Evolutionary conservation across 2,888 invertebrate species (phyloP), one percentile per base, ranked within the genome.

Genomic region (Synanthedon myopaeformis): DNA sequence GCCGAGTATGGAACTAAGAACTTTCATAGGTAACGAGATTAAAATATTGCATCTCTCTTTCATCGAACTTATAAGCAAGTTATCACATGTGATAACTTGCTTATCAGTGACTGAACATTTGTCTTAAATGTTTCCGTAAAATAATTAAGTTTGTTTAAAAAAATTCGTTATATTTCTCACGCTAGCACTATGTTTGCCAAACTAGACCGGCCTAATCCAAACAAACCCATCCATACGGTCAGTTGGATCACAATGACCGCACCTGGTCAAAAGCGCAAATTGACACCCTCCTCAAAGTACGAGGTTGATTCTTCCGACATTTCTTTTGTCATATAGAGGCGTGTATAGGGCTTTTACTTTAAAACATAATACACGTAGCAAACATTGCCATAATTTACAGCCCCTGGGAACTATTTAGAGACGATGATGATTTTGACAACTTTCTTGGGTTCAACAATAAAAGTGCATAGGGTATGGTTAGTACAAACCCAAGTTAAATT

Each of bases 401-500:
- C 74, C 76, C 80, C 72, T 82, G 83, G 82, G 84, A 84, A 84
- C 67, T 60, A 57, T 54, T 62, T 59, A 61, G 61, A 55, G 55
- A 58, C 60, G 69, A 79, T 83, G 82, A 82, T 66, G 70, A 70
- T 81, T 86, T 82, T 84, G 86, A 85, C 85, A 80, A 70, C 70
- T 77, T 67, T 66, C 71, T 71, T 72, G 71, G 76, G 74, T 65
- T 66, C 59, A 53, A 72, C 67, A 72, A 67, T 65, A 66, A 57
- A 66, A 62, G 55, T 53, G 62, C 62, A 78, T 83, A 82, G 76
- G 79, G 67, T 68, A 74, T 66, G 74, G 77, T 78, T 76, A 63
- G 58, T 55, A 65, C 60, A 65, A 66, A 65, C 58, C 56, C 61
- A 57, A 58, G 55, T 58, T 57, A 58, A 70, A 70, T 78, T 78